Evolutionary conservation across 2,888 invertebrate genomes (phyloP).

Genomic region (Zele albiditarsus): DNA sequence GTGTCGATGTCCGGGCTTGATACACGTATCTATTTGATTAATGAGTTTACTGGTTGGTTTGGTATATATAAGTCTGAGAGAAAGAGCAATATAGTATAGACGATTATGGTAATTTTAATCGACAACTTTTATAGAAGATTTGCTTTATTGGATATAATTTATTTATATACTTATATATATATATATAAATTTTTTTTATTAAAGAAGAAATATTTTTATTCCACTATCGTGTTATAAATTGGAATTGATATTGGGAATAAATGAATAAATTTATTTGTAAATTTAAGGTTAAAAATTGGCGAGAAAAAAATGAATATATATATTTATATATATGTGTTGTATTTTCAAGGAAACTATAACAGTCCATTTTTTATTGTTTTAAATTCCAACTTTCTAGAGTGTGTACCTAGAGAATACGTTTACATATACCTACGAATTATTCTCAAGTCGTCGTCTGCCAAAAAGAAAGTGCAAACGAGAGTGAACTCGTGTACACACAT

Average conservation of each 20-base stretch:
- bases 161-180: constrained; percentile 9
- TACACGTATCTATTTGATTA: constrained; percentile 39
- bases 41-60: constrained; percentile 33
- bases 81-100: neutral
- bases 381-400: constrained; percentile 59
- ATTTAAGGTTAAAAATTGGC: too few relatives aligned
- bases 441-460: constrained; percentile 41
- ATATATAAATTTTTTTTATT: too few relatives aligned
- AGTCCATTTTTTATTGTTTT: constrained; percentile 44
- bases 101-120: constrained; percentile 29
- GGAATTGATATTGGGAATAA: too few relatives aligned
- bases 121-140: neutral
- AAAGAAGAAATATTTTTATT: neutral
- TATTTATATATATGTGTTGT: neutral
- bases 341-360: neutral
- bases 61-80: neutral
- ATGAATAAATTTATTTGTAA: too few relatives aligned
- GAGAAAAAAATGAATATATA: too few relatives aligned
- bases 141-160: neutral
- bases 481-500: constrained; percentile 54
- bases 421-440: constrained; percentile 3
- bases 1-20: constrained; percentile 31
- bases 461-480: constrained; percentile 63
- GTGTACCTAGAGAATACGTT: neutral
- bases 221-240: too few relatives aligned